Evolutionary conservation across 2,797 vertebrate genomes (phyloP).

Genomic region (Selene dorsalis): DNA sequence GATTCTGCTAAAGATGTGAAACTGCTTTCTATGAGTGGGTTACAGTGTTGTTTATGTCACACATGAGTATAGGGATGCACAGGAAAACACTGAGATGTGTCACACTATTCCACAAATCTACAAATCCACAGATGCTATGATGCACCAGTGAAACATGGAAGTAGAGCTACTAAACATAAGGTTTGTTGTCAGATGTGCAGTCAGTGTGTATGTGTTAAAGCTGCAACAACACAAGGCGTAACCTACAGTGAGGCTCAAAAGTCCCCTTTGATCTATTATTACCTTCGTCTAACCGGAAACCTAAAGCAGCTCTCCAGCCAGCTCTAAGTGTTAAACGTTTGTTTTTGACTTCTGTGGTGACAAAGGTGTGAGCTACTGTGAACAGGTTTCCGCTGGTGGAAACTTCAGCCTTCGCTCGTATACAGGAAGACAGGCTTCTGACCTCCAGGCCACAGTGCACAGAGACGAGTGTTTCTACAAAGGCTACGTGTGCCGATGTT

Average conservation of each 20-base stretch:
- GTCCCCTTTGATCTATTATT: constrained; percentile 27
- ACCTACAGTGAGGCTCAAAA: constrained; percentile 11
- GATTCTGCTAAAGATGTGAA: too few species aligned
- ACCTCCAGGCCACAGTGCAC: background rate
- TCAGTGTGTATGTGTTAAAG: background rate
- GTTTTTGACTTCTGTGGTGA: constrained; percentile 25
- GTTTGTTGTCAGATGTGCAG: too few species aligned
- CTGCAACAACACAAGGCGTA: background rate
- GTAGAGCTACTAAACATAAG: too few species aligned
- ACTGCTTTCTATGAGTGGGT: too few species aligned
- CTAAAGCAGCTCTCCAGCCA: background rate
- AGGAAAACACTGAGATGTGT: too few species aligned
- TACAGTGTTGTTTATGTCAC: too few species aligned
- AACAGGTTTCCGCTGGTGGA: constrained; percentile 46
- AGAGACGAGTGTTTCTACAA: background rate
- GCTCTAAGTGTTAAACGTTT: background rate
- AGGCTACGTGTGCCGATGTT: background rate
- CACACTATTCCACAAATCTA: too few species aligned
- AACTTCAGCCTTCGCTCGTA: constrained; percentile 24
- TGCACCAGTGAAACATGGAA: too few species aligned
- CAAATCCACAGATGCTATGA: too few species aligned
- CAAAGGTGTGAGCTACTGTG: background rate
- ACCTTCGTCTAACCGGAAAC: constrained; percentile 5
- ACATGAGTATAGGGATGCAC: too few species aligned
- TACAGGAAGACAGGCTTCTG: constrained; percentile 41